Evolutionary conservation across 1,140 invertebrate genomes (phyloP).

Genomic region (Pogonomyrmex barbatus): DNA sequence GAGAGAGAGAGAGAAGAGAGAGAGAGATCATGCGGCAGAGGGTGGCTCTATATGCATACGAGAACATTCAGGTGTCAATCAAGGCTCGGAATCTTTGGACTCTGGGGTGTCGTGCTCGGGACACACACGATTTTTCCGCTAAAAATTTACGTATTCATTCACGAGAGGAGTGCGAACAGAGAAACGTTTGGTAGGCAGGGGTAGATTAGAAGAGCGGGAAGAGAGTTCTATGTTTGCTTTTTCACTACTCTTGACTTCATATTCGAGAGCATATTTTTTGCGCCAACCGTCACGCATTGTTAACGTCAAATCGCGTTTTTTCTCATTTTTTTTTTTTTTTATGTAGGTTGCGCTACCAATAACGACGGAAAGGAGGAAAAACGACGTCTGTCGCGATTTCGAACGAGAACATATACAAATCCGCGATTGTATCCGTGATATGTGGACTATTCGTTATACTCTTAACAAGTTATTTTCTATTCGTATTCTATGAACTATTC

Average conservation of each 20-base stretch:
- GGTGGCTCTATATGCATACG: constrained; percentile 75
- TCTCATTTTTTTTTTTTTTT: constrained; percentile 36
- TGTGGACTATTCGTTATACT: neutral
- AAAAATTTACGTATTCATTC: constrained; percentile 79
- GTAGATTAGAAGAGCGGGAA: constrained; percentile 63
- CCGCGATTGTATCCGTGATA: neutral
- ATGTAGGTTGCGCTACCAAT: constrained; percentile 36
- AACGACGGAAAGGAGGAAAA: constrained; percentile 32
- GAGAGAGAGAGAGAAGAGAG: constrained; percentile 4
- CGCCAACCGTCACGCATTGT: constrained; percentile 79
- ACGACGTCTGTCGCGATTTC: neutral
- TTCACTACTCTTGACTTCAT: constrained; percentile 78
- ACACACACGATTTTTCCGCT: constrained; percentile 66
- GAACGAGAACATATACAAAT: neutral
- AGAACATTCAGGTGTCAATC: constrained; percentile 80
- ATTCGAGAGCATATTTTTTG: constrained; percentile 78
- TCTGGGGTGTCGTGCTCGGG: constrained; percentile 57
- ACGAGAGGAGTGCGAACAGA: constrained; percentile 56
- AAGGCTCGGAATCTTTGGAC: constrained; percentile 67
- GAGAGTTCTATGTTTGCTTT: constrained; percentile 77
- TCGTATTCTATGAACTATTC: neutral
- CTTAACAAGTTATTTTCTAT: neutral
- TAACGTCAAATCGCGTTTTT: constrained; percentile 74
- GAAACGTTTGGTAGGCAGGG: constrained; percentile 19
- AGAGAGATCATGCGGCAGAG: constrained; percentile 37